Base-by-base conservation (phyloP, 2,113 vertebrate genomes). In the Mellivora capensis region DNA sequence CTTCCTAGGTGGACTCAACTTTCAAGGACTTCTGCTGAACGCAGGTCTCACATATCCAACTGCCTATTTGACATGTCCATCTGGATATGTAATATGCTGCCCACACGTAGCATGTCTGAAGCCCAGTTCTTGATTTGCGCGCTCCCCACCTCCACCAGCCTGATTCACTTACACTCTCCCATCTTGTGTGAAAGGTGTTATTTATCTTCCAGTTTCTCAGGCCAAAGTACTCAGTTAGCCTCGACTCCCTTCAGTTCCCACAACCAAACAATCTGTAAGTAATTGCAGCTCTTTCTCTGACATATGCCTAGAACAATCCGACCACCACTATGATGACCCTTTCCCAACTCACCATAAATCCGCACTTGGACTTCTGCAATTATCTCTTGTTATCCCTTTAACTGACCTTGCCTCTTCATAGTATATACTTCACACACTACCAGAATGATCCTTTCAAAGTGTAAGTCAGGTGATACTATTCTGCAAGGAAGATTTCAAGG, bases 171-270 rank as follows among this genome's bases (percentile, higher is more conserved):
- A 9, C 20, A 12, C 31, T 42, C 23, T 52, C 39, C 17, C 72
- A 44, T n/a, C 4, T 44, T 71, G 42, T 88, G 0, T 6, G 81
- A 80, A 88, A 72, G 20, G 25, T 3, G 20, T 10, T 13, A 72
- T 61, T 79, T 6, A 42, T 91, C 64, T 69, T 88, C 17, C 0
- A 44, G 4, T 62, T 93, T 88, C 44, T 92, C 13, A 61, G 72
- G 54, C 7, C 23, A 39, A 57, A 64, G 77, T 74, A 81, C 57
- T 82, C 42, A 57, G 76, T 81, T 89, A 88, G 64, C 81, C n/a
- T 72, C 25, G 77, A 52, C 23, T 71, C 0, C 7, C 23, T 15
- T 82, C 37, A 37, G 42, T 6, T 82, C 72, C 13, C 7, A 83
- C 2, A 72, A 34, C 27, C 6, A 80, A 37, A 44, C 12, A 2